These are phyloP conservation scores for Tychaedon coryphoeus DNA, from an alignment of 2,113 vertebrate species.

Conservation along the genomic window DNA sequence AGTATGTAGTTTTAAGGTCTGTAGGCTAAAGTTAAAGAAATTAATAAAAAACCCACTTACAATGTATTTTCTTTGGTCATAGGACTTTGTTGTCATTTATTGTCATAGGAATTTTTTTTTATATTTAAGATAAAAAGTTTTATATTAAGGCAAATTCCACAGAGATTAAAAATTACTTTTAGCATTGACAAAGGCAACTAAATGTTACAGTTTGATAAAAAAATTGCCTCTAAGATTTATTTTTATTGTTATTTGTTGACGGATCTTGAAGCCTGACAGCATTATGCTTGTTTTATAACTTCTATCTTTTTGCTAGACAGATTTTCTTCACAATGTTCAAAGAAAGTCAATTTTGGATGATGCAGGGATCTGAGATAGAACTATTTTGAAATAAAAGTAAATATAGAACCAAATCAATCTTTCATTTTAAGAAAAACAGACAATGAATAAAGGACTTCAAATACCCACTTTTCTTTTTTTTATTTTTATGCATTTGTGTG, in stretches of 20 bases:
- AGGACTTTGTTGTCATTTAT: too few species aligned
- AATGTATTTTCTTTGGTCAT: not conserved
- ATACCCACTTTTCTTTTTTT: not conserved
- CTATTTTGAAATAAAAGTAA: not conserved
- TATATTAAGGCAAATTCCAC: not conserved
- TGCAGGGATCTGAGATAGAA: not conserved
- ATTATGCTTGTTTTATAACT: not conserved
- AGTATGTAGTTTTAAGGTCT: not conserved
- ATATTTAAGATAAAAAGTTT: not conserved
- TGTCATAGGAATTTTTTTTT: not conserved
- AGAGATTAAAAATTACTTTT: not conserved
- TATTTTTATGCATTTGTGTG: not conserved
- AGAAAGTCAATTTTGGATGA: not conserved
- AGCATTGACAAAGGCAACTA: not conserved
- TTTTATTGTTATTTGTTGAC: not conserved
- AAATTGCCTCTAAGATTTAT: not conserved
- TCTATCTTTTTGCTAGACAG: not conserved
- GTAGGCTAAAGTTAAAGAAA: slow-evolving; percentile 28
- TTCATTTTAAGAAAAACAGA: not conserved
- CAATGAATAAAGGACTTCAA: not conserved
- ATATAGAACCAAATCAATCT: not conserved
- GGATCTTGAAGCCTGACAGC: not conserved
- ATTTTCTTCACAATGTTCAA: not conserved
- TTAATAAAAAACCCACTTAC: not conserved
- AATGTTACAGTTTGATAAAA: not conserved